These are phyloP conservation scores for Pelvicachromis taeniatus DNA, from an alignment of 2,113 vertebrate genomes.

Conservation along the genomic window DNA sequence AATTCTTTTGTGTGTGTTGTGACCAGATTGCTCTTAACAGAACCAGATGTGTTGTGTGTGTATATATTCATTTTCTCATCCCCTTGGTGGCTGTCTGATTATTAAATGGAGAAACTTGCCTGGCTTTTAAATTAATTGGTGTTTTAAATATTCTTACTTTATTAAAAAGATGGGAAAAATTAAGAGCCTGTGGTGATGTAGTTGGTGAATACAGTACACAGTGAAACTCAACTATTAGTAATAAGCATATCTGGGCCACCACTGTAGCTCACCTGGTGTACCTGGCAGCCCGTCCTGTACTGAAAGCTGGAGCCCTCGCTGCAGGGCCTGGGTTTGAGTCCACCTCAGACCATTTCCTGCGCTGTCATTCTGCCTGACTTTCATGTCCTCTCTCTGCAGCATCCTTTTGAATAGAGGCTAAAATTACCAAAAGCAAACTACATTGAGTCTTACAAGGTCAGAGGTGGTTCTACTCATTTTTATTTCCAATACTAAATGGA, in stretches of 20 bases:
- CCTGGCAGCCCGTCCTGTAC: neutral
- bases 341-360: neutral
- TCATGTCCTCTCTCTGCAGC: neutral
- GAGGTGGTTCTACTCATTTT: neutral
- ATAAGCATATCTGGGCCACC: neutral
- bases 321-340: neutral
- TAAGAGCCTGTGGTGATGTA: neutral
- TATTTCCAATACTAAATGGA: neutral
- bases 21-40: neutral
- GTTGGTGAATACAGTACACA: neutral
- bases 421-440: neutral
- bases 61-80: neutral
- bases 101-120: neutral
- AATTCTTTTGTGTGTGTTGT: neutral
- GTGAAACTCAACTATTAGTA: neutral
- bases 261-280: neutral
- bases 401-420: neutral
- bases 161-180: neutral
- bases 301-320: neutral
- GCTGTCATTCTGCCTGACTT: neutral
- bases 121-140: neutral
- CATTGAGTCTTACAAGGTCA: no score
- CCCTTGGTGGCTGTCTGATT: neutral
- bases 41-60: neutral
- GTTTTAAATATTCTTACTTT: neutral